A percentile compares a stretch with the other conserved stretches of the same genome.
Evolutionary conservation across 2,888 invertebrate species (phyloP).

Genomic region (Hesperia comma): DNA sequence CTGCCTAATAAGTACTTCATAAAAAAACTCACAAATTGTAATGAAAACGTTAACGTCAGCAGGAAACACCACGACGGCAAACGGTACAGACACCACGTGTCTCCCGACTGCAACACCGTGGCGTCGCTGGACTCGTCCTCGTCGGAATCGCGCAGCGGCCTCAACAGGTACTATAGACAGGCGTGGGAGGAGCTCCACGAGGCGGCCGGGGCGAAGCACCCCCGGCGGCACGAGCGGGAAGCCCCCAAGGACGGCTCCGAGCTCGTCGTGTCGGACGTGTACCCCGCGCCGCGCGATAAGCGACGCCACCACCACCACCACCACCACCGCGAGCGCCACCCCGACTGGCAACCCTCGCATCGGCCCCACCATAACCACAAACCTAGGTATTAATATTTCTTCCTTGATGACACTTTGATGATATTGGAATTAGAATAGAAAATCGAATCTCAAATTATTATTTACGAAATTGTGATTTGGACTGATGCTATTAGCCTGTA

Average conservation of each 20-base stretch:
- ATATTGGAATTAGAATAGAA: neutral
- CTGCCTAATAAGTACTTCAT: too few species aligned
- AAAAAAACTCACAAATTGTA: neutral
- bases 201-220: conserved; percentile 86
- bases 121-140: conserved; percentile 95
- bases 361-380: conserved; percentile 82
- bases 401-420: too few species aligned
- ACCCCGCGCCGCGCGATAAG: conserved; percentile 81
- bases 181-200: conserved; percentile 97
- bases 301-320: conserved; percentile 90
- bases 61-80: conserved; percentile 88
- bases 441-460: neutral
- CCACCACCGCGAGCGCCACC: conserved; percentile 85
- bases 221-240: conserved; percentile 73
- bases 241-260: conserved; percentile 90
- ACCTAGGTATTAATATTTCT: conserved; percentile 62
- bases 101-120: conserved; percentile 95
- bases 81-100: conserved; percentile 94
- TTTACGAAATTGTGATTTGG: neutral
- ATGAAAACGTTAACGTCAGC: conserved; percentile 47
- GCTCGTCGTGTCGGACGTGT: conserved; percentile 88
- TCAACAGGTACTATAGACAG: conserved; percentile 94
- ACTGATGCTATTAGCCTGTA: neutral
- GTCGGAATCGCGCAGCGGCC: conserved; percentile 91
- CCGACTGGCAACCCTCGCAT: conserved; percentile 84